phyloP scores from a whole-genome alignment of 1,140 invertebrate genomes.

The Saccostrea cuccullata region DNA sequence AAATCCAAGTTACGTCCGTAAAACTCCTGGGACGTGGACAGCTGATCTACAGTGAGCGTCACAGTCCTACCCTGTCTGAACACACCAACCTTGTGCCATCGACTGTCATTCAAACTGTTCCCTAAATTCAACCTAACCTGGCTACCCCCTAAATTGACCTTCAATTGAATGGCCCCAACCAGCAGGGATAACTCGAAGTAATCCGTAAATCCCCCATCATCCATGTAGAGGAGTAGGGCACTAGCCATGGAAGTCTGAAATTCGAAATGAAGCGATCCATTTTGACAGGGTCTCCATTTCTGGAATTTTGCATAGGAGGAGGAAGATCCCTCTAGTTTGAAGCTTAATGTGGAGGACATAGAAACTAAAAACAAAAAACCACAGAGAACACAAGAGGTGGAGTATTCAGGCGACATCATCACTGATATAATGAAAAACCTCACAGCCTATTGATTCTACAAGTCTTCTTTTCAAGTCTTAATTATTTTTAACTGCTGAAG shows the following conservation, averaged over 20 bases:
- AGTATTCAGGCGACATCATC: not conserved
- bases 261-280: slow-evolving; percentile 90
- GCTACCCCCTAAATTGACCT: slow-evolving; percentile 80
- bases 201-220: slow-evolving; percentile 94
- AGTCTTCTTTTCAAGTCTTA: not conserved
- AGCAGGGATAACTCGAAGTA: slow-evolving; percentile 97
- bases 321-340: slow-evolving; percentile 86
- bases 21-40: slow-evolving; percentile 73
- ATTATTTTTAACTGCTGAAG: not conserved
- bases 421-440: not conserved
- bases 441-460: not conserved
- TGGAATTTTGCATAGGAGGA: slow-evolving; percentile 93
- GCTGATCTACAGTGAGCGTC: slow-evolving; percentile 75
- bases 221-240: slow-evolving; percentile 94
- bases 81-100: slow-evolving; percentile 70
- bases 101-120: slow-evolving; percentile 65
- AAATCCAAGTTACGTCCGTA: slow-evolving; percentile 63
- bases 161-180: slow-evolving; percentile 90
- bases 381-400: not conserved
- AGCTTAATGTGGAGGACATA: slow-evolving; percentile 51
- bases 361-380: slow-evolving; percentile 27
- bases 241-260: slow-evolving; percentile 94
- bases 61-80: slow-evolving; percentile 61
- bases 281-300: slow-evolving; percentile 93
- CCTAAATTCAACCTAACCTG: slow-evolving; percentile 89